Evolutionary conservation across 2,888 invertebrate genomes (phyloP).

Genomic region (Chromoteleia sp.): DNA sequence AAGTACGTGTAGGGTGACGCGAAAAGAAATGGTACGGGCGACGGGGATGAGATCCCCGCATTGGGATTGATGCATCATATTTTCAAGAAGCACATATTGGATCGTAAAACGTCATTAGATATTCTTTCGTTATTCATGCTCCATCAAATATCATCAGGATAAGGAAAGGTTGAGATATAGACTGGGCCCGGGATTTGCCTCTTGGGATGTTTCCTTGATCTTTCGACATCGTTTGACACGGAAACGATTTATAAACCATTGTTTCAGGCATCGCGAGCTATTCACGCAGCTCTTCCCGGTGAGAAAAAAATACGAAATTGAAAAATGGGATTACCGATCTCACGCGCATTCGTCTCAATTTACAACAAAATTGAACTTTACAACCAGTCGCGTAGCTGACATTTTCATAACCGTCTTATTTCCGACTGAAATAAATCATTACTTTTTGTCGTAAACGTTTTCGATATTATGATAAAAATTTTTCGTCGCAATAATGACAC

Average conservation of each 20-base stretch:
- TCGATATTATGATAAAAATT: too few relatives aligned
- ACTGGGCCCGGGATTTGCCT: slow-evolving; percentile 51
- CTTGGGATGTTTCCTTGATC: slow-evolving; percentile 75
- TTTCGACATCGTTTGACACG: slow-evolving; percentile 78
- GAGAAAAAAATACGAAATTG: not conserved
- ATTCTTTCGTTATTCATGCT: slow-evolving; percentile 81
- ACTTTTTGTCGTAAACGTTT: too few relatives aligned
- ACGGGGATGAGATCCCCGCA: slow-evolving; percentile 13
- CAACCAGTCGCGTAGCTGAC: too few relatives aligned
- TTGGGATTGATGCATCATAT: slow-evolving; percentile 72
- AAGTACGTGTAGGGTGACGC: too few relatives aligned
- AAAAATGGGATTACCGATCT: too few relatives aligned
- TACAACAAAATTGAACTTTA: too few relatives aligned
- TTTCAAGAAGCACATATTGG: slow-evolving; percentile 75
- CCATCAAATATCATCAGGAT: slow-evolving; percentile 74
- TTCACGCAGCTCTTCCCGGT: not conserved
- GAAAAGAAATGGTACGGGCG: slow-evolving; percentile 24
- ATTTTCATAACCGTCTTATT: too few relatives aligned
- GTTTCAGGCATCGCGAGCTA: slow-evolving; percentile 42
- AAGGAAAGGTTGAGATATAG: slow-evolving; percentile 46
- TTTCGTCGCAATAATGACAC: too few relatives aligned
- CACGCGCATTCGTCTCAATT: too few relatives aligned
- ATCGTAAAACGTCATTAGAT: slow-evolving; percentile 80
- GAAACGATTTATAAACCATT: slow-evolving; percentile 77
- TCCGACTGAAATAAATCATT: too few relatives aligned